Conservation (phyloP, 2,797 vertebrate species). For the Mastacembelus armatus region DNA sequence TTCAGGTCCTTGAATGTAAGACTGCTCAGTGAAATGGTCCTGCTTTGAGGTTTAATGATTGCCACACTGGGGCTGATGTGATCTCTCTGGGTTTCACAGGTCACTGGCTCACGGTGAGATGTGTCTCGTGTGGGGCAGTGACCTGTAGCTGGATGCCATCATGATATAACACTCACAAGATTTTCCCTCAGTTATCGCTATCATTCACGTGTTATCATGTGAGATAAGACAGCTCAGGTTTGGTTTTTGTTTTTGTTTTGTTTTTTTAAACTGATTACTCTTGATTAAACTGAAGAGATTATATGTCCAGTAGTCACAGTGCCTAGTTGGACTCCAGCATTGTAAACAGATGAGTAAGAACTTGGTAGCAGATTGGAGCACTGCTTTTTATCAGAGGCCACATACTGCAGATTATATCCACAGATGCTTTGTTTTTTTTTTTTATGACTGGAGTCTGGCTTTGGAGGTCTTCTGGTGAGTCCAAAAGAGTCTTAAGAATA, state of each 20-base stretch:
- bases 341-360: no score
- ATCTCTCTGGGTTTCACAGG: conserved; percentile 38
- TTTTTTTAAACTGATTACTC: background rate
- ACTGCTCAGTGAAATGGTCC: background rate
- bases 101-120: conserved; percentile 35
- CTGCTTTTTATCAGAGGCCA: background rate
- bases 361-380: no score
- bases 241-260: no score
- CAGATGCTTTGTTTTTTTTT: conserved; percentile 19
- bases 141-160: conserved; percentile 1
- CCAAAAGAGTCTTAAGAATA: conserved; percentile 25
- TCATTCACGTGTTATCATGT: background rate
- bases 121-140: conserved; percentile 8
- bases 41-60: conserved; percentile 68
- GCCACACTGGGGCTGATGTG: conserved; percentile 19
- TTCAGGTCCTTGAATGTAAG: background rate
- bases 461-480: conserved; percentile 15
- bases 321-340: background rate
- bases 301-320: no score
- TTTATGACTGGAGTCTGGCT: conserved; percentile 34
- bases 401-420: conserved; percentile 7
- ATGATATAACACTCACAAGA: background rate
- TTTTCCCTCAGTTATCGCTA: background rate
- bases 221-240: background rate
- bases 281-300: background rate